Evolutionary conservation across 2,888 invertebrate species (phyloP), one percentile per base, ranked within the genome.

Genomic region (Pachliopta kotzebuea): DNA sequence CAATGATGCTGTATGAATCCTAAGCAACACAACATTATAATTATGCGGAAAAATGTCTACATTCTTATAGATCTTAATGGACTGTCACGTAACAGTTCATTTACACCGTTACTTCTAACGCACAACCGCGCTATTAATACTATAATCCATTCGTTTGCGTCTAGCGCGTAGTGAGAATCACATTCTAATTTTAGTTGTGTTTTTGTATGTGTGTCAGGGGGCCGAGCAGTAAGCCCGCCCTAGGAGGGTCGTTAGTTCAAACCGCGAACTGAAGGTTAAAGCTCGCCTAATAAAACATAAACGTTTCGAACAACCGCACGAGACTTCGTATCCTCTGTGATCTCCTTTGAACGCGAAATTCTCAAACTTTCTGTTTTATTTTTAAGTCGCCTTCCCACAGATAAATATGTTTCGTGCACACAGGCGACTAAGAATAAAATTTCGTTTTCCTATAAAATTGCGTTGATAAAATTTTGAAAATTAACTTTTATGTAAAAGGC

Each of bases 181-280:
- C 85, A 77, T 72, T 82, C 88, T 90, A 90, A 86, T 82, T 84
- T 85, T 90, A 90, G 88, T 79, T 73, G 70, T 80, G 80, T 86
- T 37, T 37, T 80, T 84, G 86, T 88, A 88, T 88, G 87, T 90
- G 80, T 90, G 90, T 90, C 90, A 89, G 81, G 87, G 86, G 88
- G 88, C 84, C 89, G 85, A 70, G 71, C 74, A 60, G 29, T 70
- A 78, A 79, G 83, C 78, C 84, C 86, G 87, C 85, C 88, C 88
- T 88, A 85, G 76, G 82, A 86, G 86, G 88, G 89, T 88, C 88
- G 88, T 76, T 80, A 78, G 74, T 73, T 74, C 70, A 52, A 58
- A 68, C 59, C 29, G 58, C 63, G 60, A 52, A 53, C 57, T 18
- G 21, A 18, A 54, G 20, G 21, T 24, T 21, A 42, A 61, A 60